Evolutionary conservation across 2,797 vertebrate species (phyloP), one percentile per base, ranked within the genome.

Genomic region (Halcyon chelicuti): DNA sequence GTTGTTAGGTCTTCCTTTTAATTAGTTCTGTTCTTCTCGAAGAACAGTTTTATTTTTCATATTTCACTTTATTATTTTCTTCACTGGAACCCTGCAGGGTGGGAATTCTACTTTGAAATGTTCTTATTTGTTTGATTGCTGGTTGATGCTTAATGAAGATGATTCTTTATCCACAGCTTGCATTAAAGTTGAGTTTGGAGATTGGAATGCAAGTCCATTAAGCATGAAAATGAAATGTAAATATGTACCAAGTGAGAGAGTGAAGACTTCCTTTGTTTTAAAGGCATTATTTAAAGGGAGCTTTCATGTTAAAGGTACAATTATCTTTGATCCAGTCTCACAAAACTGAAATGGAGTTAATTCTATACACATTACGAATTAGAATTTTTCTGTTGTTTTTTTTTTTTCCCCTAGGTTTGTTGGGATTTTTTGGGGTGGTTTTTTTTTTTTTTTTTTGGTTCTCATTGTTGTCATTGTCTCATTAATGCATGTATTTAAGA

Each of bases 1-100:
- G 98, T 99, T 99, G 98, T 99, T 99, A 99, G 98, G 98, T 98
- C 97, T 98, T 99, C 97, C 95, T 98, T 98, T 98, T 98, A 98
- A 98, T 98, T 98, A 98, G 98, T 98, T 98, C 98, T 98, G 94
- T 98, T 98, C 97, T 94, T 98, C 93, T 97, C 93, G 97, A 97
- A 98, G 97, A 97, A 96, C 86, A 97, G 94, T 95, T 96, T 97
- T 97, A 93, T 97, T 97, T 96, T 97, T 96, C 88, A 93, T 98
- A 98, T 98, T 98, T 97, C 91, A 97, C 80, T 97, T 98, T 97
- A 97, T 98, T 97, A 97, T 97, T 98, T 98, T 68, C 72, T 97
- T 98, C 97, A 95, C 96, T 97, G 96, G 96, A 98, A 97, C 94
- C 95, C 97, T 97, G 94, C 93, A 96, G 97, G 75, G 96, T 97